Evolutionary conservation across 2,797 vertebrate species (phyloP).

Genomic region (Aulostomus chinensis): DNA sequence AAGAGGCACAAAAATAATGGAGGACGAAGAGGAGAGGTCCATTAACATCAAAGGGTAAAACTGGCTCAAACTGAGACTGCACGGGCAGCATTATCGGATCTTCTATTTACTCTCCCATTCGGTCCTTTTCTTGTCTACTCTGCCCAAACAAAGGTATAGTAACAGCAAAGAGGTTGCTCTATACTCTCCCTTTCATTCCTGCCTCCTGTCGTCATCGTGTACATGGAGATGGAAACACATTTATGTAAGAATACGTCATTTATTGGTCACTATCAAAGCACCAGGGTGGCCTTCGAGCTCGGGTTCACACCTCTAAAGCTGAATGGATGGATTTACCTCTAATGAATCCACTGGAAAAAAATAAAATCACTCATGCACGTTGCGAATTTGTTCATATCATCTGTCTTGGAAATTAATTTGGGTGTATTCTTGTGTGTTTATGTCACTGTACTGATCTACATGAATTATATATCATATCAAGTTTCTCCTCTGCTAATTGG

Average conservation of each 20-base stretch:
- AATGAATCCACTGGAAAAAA: too few species aligned
- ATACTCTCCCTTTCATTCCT: conserved; percentile 17
- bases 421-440: not conserved
- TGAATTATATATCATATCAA: too few species aligned
- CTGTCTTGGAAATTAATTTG: not conserved
- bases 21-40: too few species aligned
- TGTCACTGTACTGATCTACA: too few species aligned
- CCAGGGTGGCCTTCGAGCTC: not conserved
- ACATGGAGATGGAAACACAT: not conserved
- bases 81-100: conserved; percentile 13
- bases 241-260: conserved; percentile 28
- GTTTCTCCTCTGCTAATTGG: not conserved
- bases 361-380: too few species aligned
- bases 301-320: conserved; percentile 6
- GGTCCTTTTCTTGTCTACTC: not conserved
- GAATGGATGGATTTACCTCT: not conserved
- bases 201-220: conserved; percentile 4
- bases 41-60: conserved; percentile 34
- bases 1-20: too few species aligned
- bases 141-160: conserved; percentile 6
- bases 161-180: not conserved
- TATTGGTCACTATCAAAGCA: conserved; percentile 12
- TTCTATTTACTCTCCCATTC: conserved; percentile 6
- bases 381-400: too few species aligned
- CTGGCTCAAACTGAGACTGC: conserved; percentile 2